phyloP scores from a whole-genome alignment of 2,888 invertebrate species.

The Strigamia transsilvanica region DNA sequence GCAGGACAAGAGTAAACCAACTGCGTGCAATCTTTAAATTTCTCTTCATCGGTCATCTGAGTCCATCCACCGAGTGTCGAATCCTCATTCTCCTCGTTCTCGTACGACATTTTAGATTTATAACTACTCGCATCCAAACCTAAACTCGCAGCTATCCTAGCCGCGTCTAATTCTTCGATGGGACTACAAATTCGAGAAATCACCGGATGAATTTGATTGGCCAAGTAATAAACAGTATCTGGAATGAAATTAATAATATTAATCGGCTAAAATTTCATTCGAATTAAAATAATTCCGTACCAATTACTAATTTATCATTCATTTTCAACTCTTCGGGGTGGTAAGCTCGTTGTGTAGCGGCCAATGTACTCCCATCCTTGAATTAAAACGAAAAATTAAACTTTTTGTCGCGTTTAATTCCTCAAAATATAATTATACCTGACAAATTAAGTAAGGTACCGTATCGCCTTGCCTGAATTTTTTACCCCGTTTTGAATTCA shows the following conservation, averaged over 20 bases:
- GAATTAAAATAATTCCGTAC: slow-evolving; percentile 59
- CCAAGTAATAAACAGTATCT: slow-evolving; percentile 90
- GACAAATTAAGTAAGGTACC: slow-evolving; percentile 93
- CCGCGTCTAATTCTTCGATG: slow-evolving; percentile 91
- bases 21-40: background rate
- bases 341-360: slow-evolving; percentile 91
- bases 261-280: background rate
- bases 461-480: slow-evolving; percentile 93
- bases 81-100: background rate
- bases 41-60: background rate
- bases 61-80: background rate
- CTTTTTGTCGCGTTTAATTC: background rate
- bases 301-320: slow-evolving; percentile 67
- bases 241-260: slow-evolving; percentile 53
- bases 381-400: slow-evolving; percentile 1
- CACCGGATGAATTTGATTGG: slow-evolving; percentile 96
- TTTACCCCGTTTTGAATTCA: slow-evolving; percentile 80
- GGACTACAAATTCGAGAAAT: slow-evolving; percentile 94
- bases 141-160: slow-evolving; percentile 86
- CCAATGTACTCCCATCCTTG: slow-evolving; percentile 77
- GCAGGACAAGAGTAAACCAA: slow-evolving; percentile 7
- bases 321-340: slow-evolving; percentile 86
- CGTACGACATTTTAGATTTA: background rate
- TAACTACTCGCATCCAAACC: slow-evolving; percentile 48
- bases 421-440: slow-evolving; percentile 65